A percentile compares a stretch with the other conserved stretches of the same genome.
Evolutionary conservation across 2,797 vertebrate species (phyloP).

Genomic region (Mycteria americana): DNA sequence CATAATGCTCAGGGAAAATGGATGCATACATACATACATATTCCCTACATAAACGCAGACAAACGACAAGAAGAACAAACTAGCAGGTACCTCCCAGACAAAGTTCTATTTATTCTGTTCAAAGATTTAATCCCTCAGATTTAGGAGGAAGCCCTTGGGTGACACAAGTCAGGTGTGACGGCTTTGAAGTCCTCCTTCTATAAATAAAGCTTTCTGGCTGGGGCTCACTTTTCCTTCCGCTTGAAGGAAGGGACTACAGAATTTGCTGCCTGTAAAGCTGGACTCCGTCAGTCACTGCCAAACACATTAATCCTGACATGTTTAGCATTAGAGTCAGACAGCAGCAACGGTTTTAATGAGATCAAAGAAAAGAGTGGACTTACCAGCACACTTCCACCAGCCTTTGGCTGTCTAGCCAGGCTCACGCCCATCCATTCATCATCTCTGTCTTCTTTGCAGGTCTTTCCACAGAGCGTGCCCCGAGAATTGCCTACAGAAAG

Average conservation of each 20-base stretch:
- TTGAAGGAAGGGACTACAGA: not conserved
- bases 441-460: conserved; percentile 91
- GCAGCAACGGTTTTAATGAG: not conserved
- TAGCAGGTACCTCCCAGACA: not conserved
- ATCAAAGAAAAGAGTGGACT: conserved; percentile 53
- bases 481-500: conserved; percentile 82
- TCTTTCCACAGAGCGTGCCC: conserved; percentile 91
- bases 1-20: not conserved
- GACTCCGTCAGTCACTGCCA: not conserved
- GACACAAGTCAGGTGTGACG: not conserved
- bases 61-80: not conserved
- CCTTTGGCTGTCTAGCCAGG: conserved; percentile 88
- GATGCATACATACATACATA: not conserved
- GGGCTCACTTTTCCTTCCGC: not conserved
- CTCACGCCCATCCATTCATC: conserved; percentile 99
- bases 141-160: conserved; percentile 29
- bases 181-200: conserved; percentile 20
- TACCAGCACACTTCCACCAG: conserved; percentile 90
- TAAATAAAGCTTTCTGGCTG: not conserved
- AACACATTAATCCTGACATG: not conserved
- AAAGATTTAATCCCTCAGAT: not conserved
- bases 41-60: not conserved
- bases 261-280: not conserved
- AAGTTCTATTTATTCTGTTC: not conserved
- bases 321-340: conserved; percentile 2